Base-by-base conservation (phyloP, 92 coral and sea anemone species). In the Diadumene lineata region DNA sequence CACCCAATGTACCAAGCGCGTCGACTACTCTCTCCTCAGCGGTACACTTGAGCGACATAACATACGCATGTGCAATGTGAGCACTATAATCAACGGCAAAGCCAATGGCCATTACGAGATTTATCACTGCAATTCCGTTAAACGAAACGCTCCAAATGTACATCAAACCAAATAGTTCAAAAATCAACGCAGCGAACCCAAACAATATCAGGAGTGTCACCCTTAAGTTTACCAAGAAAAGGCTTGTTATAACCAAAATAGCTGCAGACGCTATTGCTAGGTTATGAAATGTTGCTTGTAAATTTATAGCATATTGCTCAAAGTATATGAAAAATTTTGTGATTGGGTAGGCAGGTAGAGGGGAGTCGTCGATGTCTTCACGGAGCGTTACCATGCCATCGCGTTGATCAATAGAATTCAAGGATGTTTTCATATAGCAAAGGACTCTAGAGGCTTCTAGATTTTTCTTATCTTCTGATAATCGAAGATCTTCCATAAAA, bases 61-160 rank as follows among this genome's bases (percentile, higher is more conserved):
- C 86, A 67, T 85, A 93, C 69, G 92, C 93, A 79, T 93, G 98
- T 60, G 98, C 98, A 61, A 93, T 73, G 26, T 93, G 98, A 0
- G 98, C 97, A 55, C 98, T 93, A 73, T 93, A 93, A 34, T 93
- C 98, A 63, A 93, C 97, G 22, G 98, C 79, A 38, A 93, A 89
- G 1, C 97, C 97, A 69, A 93, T 77, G 27, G 98, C 98, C 98
- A 93, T 91, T 11, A 93, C 85, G 18, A 93, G 88, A 60, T 91
- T 93, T 21, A 93, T 88, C 98, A 93, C 91, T 11, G 98, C 85
- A 33, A 93, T 87, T 22, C 90, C 73, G 51, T 93, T 82, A 1
- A 93, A 77, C 0, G 97, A 85, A 18, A 93, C 93, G 31, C 78
- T 81, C 98, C 98, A 93, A 32, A 91, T 66, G 58, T 73, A 71